Base-by-base conservation (phyloP, 2,113 vertebrate species). In the Corynorhinus townsendii region DNA sequence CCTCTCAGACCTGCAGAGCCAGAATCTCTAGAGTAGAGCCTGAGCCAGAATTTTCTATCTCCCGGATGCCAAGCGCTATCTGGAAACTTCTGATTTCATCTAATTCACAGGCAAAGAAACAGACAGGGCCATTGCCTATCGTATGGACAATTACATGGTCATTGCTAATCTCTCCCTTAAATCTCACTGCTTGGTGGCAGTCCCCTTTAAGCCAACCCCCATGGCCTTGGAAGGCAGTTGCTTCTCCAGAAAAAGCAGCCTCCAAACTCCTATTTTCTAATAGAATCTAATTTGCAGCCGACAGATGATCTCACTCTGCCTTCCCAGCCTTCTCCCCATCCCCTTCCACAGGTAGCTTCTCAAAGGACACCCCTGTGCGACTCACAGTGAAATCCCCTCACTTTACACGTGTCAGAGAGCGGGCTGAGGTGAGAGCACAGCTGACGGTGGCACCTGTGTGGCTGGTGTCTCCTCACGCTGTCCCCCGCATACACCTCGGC, bases 341-440 rank as follows among this genome's bases (percentile, higher is more conserved):
- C 11, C 71, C 52, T 93, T 73, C 43, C 19, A 75, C 68, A 38
- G 1, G 5, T 11, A 11, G 33, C 73, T 80, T 49, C 77, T 89
- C 28, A 12, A 38, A 93, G 90, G 54, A 43, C 33, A 38, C 1
- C 30, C 40, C 38, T 73, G 59, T 75, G 5, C 9, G 4, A 10
- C 59, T 0, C 1, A 45, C 52, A 4, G 33, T 0, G 0, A 33
- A 24, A 43, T 22, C 40, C 22, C 40, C 66, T 22, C 22, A 22
- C 35, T 16, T 89, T 7, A 20, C 33, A 33, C 79, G 47, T 43
- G 28, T 28, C 84, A 15, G 62, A 12, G 2, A 52, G 47, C 7
- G 0, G 26, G 45, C 80, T 26, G 16, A 81, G 68, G 15, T 0
- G 38, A 59, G 81, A 20, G 4, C 81, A 7, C 56, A 24, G 16